Conservation (phyloP, 2,113 vertebrate species). For the Leucoraja erinaceus region DNA sequence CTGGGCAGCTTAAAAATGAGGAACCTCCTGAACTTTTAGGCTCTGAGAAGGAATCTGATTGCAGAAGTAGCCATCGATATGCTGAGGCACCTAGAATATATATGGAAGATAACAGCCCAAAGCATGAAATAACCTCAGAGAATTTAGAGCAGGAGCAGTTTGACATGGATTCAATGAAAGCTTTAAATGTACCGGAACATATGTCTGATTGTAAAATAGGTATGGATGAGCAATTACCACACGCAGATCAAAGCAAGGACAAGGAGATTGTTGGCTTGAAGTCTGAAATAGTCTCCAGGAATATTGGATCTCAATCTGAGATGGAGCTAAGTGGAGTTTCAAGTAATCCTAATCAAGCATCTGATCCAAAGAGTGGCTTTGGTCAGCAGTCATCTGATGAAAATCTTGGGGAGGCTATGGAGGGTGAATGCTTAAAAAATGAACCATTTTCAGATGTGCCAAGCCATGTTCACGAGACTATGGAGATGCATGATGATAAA, state of each 20-base stretch:
- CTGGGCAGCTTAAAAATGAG: not conserved
- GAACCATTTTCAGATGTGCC: not conserved
- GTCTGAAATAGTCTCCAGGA: not conserved
- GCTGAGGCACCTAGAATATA: not conserved
- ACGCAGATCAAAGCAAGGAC: not conserved
- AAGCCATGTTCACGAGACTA: too few species aligned
- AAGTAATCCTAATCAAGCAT: not conserved
- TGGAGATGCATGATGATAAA: not conserved
- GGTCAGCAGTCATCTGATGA: not conserved
- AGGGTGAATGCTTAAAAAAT: not conserved
- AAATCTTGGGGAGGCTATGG: not conserved
- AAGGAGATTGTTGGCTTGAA: slow-evolving; percentile 1
- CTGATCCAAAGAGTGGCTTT: slow-evolving; percentile 3
- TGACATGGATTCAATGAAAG: not conserved
- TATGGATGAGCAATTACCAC: not conserved
- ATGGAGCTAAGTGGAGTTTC: not conserved
- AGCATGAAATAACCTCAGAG: not conserved
- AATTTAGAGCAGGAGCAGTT: not conserved
- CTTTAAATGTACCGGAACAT: not conserved
- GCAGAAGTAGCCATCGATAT: not conserved
- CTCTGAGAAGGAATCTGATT: not conserved
- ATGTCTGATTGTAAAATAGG: not conserved
- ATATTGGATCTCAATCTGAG: not conserved
- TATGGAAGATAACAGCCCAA: not conserved
- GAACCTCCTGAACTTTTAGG: not conserved